Evolutionary conservation across 2,113 vertebrate genomes (phyloP).

Genomic region (Eurystomus gularis): DNA sequence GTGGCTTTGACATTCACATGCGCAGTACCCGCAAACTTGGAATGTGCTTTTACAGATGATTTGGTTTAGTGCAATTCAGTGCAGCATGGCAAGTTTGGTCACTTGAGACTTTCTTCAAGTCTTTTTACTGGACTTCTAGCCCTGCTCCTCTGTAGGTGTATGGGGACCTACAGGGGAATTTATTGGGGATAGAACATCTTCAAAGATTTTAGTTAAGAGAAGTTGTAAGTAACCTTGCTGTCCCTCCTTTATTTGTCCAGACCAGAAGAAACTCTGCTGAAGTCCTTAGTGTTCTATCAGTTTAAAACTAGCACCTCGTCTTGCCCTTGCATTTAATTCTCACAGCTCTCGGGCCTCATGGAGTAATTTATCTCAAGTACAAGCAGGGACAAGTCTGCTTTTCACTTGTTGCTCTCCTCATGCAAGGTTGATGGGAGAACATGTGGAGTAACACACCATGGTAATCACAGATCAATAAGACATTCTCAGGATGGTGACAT

Average conservation of each 20-base stretch:
- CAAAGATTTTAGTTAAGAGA: background rate
- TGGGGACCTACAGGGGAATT: background rate
- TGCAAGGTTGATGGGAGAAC: background rate
- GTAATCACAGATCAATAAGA: background rate
- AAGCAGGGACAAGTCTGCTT: background rate
- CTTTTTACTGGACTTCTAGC: background rate
- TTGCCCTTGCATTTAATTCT: background rate
- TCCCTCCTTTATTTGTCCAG: background rate
- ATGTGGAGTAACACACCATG: background rate
- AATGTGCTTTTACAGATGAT: background rate
- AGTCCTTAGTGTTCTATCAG: background rate
- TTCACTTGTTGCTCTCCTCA: background rate
- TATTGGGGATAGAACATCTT: background rate
- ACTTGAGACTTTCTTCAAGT: background rate
- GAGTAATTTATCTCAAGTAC: background rate
- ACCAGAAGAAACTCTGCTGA: background rate
- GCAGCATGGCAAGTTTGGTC: background rate
- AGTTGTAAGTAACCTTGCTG: background rate
- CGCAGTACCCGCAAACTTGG: background rate
- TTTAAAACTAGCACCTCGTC: background rate
- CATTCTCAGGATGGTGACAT: background rate
- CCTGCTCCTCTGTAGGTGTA: background rate
- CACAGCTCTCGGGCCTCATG: background rate
- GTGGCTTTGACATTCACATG: background rate
- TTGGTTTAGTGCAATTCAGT: background rate